A percentile compares a stretch with the other conserved stretches of the same genome.
Conservation (phyloP, 2,888 invertebrate species). For the Chirona hameri region DNA sequence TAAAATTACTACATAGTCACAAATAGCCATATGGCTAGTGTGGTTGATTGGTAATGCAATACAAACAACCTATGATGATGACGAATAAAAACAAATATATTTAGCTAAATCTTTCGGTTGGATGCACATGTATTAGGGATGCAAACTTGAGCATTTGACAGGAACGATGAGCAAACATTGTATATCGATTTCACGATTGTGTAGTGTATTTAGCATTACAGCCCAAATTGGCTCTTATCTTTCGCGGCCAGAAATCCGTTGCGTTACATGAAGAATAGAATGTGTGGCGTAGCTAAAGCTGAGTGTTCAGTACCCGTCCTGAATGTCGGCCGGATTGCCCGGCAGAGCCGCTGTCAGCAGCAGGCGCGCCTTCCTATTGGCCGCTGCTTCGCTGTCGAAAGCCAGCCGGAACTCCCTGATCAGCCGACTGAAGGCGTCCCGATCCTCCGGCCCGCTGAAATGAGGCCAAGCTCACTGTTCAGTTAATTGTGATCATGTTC, state of each 20-base stretch:
- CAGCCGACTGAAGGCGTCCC: conserved; percentile 75
- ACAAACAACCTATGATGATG: not conserved
- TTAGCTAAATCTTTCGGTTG: not conserved
- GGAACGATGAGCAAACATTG: no score
- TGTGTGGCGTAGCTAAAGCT: not conserved
- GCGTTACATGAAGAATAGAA: not conserved
- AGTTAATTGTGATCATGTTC: no score
- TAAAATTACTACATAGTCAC: no score
- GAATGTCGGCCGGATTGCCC: conserved; percentile 87
- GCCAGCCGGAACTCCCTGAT: conserved; percentile 80
- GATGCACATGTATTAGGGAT: not conserved
- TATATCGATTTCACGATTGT: not conserved
- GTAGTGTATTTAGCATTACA: not conserved
- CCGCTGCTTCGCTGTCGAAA: conserved; percentile 88
- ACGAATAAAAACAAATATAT: not conserved
- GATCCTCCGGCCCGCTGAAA: conserved; percentile 74
- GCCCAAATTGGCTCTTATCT: no score
- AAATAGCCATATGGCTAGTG: no score
- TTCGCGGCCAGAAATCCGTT: no score
- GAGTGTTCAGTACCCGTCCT: conserved; percentile 61
- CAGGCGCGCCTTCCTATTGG: conserved; percentile 72
- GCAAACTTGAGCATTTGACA: not conserved
- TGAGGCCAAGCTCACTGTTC: no score
- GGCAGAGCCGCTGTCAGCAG: conserved; percentile 85
- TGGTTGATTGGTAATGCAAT: no score